phyloP scores from a whole-genome alignment of 2,888 invertebrate species.

The Phyllotreta cruciferae region DNA sequence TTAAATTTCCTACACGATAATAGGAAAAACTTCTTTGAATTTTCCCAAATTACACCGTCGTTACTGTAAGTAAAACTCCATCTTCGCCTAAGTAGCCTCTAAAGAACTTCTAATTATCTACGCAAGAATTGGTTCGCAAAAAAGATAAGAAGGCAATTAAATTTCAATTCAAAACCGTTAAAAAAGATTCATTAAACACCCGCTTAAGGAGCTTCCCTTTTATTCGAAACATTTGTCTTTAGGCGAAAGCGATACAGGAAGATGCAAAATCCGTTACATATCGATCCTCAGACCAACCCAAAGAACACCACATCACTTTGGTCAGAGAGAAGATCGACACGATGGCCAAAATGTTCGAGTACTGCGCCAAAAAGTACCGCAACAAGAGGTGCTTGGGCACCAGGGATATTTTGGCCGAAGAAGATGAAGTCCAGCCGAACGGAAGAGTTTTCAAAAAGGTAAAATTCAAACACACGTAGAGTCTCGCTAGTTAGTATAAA shows the following conservation, averaged over 20 bases:
- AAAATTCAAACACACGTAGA: constrained; percentile 32
- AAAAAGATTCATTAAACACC: not conserved
- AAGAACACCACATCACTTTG: constrained; percentile 75
- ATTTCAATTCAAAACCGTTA: not conserved
- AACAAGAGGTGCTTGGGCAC: constrained; percentile 86
- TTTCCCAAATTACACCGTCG: no score
- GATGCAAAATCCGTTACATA: constrained; percentile 75
- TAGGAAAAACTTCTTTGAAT: no score
- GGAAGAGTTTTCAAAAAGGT: constrained; percentile 96
- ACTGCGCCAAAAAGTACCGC: constrained; percentile 77
- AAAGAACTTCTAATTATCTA: no score
- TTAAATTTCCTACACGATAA: no score
- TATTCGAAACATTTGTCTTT: constrained; percentile 32
- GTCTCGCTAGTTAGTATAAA: no score
- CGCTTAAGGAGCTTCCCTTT: not conserved
- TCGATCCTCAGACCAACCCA: constrained; percentile 74
- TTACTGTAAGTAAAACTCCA: no score
- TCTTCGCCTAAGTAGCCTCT: no score
- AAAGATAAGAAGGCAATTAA: no score
- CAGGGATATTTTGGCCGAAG: constrained; percentile 87
- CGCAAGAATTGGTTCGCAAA: no score
- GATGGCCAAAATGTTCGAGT: constrained; percentile 83
- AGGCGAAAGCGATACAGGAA: constrained; percentile 75
- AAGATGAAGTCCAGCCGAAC: constrained; percentile 93
- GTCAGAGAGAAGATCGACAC: constrained; percentile 80